Evolutionary conservation across 2,113 vertebrate genomes (phyloP).

Genomic region (Ctenomys sociabilis): DNA sequence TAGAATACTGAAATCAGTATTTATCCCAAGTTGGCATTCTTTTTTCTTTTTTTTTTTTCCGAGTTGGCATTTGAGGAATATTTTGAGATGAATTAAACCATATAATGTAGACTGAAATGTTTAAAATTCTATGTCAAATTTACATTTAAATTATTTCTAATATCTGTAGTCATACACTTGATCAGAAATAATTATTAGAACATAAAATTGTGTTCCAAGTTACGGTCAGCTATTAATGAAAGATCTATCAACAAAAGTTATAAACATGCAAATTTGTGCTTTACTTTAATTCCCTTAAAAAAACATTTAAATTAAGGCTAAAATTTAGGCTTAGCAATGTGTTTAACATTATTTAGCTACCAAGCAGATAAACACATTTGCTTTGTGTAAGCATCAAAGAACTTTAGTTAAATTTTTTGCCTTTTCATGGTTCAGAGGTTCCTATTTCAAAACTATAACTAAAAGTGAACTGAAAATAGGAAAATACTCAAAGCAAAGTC

Average conservation of each 20-base stretch:
- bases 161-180: neutral
- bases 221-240: neutral
- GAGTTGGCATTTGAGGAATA: neutral
- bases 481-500: slow-evolving; percentile 12
- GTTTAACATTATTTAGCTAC: slow-evolving; percentile 9
- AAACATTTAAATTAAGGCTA: neutral
- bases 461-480: slow-evolving; percentile 62
- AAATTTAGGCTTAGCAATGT: neutral
- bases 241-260: neutral
- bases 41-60: too few species aligned
- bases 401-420: slow-evolving; percentile 45
- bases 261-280: neutral
- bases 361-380: neutral
- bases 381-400: slow-evolving; percentile 35
- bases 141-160: slow-evolving; percentile 43
- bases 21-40: neutral
- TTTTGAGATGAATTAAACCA: slow-evolving; percentile 27
- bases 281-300: neutral
- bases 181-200: neutral
- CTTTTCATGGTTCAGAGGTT: slow-evolving; percentile 58
- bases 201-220: neutral
- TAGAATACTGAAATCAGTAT: neutral
- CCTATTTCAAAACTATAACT: slow-evolving; percentile 59
- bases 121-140: neutral
- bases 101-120: neutral